A percentile compares a stretch with the other conserved stretches of the same genome.
phyloP scores from a whole-genome alignment of 2,888 invertebrate genomes.

The Piscicola geometra region DNA sequence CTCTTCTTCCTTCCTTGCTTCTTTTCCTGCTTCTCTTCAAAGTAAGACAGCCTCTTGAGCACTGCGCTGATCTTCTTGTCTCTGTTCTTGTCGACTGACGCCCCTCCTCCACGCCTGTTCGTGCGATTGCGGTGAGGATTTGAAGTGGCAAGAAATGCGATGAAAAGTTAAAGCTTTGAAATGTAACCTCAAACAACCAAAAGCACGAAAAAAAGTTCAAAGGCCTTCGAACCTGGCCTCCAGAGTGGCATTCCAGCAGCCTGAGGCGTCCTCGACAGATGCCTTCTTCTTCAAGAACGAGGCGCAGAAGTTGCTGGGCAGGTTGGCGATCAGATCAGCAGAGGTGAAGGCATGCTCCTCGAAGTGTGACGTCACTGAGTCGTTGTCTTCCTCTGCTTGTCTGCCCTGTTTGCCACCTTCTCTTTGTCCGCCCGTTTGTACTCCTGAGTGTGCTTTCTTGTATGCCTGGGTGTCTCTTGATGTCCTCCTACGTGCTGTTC shows the following conservation, averaged over 20 bases:
- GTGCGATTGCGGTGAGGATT: no score
- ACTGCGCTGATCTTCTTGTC: background rate
- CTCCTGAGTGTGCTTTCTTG: background rate
- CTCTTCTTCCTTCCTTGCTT: background rate
- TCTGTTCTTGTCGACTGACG: background rate
- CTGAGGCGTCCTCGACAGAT: background rate
- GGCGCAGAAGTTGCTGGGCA: background rate
- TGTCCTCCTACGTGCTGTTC: background rate
- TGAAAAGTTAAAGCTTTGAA: no score
- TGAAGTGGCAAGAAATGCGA: no score
- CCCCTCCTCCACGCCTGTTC: no score
- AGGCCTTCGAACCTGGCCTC: background rate
- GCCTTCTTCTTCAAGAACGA: no score
- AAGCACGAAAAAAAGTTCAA: background rate
- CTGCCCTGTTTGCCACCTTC: no score
- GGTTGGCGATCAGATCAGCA: background rate
- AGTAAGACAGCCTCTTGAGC: background rate
- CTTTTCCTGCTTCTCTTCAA: background rate
- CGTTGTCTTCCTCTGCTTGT: background rate
- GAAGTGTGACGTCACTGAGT: background rate
- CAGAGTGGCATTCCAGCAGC: background rate
- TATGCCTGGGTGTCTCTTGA: background rate
- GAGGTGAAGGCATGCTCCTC: conserved; percentile 5
- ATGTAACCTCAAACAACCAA: background rate
- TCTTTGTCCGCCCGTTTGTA: background rate